These are phyloP conservation scores for Geotrypetes seraphini DNA, from an alignment of 2,797 vertebrate genomes.

Conservation along the genomic window DNA sequence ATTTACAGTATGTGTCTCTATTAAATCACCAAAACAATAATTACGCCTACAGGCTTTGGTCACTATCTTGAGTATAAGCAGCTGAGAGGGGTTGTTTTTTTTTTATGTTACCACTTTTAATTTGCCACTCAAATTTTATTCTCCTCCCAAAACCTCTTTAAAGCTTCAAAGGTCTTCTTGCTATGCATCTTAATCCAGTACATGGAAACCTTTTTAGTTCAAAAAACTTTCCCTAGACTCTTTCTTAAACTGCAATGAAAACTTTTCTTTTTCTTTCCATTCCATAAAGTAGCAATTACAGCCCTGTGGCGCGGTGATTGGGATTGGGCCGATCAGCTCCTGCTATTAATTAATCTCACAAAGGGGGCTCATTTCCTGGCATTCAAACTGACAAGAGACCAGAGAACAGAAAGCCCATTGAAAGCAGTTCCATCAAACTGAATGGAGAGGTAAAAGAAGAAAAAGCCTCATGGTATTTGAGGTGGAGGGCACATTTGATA, in stretches of 20 bases:
- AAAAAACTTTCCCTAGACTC: conserved; percentile 80
- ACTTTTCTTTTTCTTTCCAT: conserved; percentile 82
- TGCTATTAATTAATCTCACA: conserved; percentile 98
- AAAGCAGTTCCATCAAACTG: conserved; percentile 78
- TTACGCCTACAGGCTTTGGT: no score
- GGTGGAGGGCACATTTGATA: conserved; percentile 85
- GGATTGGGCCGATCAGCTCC: conserved; percentile 70
- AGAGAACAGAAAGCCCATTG: conserved; percentile 80
- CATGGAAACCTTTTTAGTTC: conserved; percentile 89
- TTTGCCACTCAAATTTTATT: conserved; percentile 88
- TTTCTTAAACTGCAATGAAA: conserved; percentile 80
- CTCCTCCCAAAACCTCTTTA: conserved; percentile 79
- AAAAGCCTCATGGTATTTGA: conserved; percentile 69
- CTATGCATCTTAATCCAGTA: conserved; percentile 90
- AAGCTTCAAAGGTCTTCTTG: conserved; percentile 88
- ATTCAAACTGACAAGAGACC: conserved; percentile 92
- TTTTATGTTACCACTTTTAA: conserved; percentile 85
- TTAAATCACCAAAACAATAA: no score
- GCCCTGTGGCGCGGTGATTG: conserved; percentile 75
- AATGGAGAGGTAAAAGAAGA: conserved; percentile 72
- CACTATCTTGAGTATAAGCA: conserved; percentile 65
- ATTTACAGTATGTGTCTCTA: no score
- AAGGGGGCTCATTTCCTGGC: conserved; percentile 95
- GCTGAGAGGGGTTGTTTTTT: conserved; percentile 72
- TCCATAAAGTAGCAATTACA: conserved; percentile 93